Percentiles rank a stretch among this genome's conserved stretches.
Conservation (phyloP, 2,797 vertebrate species). For the Pipistrellus pipistrellus region DNA sequence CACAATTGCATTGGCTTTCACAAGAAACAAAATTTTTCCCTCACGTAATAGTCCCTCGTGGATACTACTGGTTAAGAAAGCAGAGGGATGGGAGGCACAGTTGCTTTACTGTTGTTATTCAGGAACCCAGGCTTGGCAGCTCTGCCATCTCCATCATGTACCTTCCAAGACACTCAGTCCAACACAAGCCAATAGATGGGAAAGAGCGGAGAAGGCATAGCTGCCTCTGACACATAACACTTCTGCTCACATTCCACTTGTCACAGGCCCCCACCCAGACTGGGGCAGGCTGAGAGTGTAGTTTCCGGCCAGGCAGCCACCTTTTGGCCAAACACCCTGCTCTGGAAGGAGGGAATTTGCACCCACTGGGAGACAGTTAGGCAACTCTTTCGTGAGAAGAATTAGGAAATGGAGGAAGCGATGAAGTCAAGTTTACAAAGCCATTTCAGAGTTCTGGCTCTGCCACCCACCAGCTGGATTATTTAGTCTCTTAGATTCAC, state of each 20-base stretch:
- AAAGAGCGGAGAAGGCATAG: background rate
- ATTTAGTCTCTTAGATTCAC: constrained; percentile 60
- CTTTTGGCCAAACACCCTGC: background rate
- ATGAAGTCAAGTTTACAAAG: constrained; percentile 19
- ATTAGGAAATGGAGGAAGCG: background rate
- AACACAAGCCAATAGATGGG: background rate
- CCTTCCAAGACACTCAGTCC: background rate
- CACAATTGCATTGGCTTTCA: constrained; percentile 3
- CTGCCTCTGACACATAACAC: background rate
- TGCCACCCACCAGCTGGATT: background rate
- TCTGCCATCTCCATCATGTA: background rate
- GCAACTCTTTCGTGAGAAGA: constrained; percentile 15
- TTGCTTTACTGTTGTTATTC: background rate
- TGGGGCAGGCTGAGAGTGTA: background rate
- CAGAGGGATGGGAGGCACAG: background rate
- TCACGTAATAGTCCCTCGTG: background rate
- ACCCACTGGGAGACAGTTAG: background rate
- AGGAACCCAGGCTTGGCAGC: background rate
- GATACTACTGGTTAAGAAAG: background rate
- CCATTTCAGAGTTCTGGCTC: constrained; percentile 45
- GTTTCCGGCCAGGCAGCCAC: background rate
- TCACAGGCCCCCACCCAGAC: background rate
- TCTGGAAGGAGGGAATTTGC: background rate
- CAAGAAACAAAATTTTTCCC: background rate
- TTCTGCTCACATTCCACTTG: background rate